Percentiles rank a stretch among this genome's conserved stretches.
These are phyloP conservation scores for Phenganax stokvisi DNA, from an alignment of 92 coral and sea anemone species.

Conservation along the genomic window DNA sequence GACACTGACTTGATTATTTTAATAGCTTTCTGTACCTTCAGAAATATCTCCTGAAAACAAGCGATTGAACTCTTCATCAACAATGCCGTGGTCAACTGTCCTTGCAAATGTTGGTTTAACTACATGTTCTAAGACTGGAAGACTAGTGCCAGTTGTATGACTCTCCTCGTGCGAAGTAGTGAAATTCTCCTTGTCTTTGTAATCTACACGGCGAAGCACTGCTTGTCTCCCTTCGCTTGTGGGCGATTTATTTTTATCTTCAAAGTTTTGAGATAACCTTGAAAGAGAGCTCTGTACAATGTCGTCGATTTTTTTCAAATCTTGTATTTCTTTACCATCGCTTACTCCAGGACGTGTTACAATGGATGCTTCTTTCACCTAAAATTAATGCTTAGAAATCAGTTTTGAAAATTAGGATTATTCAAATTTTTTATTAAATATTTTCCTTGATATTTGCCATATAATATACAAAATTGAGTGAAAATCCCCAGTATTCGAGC, in stretches of 20 bases:
- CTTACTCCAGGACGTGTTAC: conserved; percentile 6
- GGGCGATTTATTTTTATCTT: not conserved
- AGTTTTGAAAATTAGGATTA: too few species aligned
- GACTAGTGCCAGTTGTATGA: not conserved
- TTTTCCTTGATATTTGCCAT: too few species aligned
- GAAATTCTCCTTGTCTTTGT: not conserved
- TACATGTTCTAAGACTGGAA: conserved; percentile 29
- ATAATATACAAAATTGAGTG: too few species aligned
- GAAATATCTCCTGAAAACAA: not conserved
- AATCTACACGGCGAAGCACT: not conserved
- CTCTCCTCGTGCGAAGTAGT: not conserved
- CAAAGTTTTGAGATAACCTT: not conserved
- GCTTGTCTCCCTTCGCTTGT: conserved; percentile 6
- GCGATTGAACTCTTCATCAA: conserved; percentile 7
- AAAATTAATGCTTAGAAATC: too few species aligned
- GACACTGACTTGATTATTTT: not conserved
- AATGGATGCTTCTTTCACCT: conserved; percentile 27
- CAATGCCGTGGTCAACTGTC: conserved; percentile 24
- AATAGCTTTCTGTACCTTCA: not conserved
- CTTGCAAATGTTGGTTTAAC: conserved; percentile 13
- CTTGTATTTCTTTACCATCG: not conserved
- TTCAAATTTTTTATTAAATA: too few species aligned
- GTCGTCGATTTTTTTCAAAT: conserved; percentile 31
- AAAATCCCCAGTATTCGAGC: too few species aligned
- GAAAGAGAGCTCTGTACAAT: not conserved